Evolutionary conservation across 2,113 vertebrate genomes (phyloP).

Genomic region (Garra rufa): DNA sequence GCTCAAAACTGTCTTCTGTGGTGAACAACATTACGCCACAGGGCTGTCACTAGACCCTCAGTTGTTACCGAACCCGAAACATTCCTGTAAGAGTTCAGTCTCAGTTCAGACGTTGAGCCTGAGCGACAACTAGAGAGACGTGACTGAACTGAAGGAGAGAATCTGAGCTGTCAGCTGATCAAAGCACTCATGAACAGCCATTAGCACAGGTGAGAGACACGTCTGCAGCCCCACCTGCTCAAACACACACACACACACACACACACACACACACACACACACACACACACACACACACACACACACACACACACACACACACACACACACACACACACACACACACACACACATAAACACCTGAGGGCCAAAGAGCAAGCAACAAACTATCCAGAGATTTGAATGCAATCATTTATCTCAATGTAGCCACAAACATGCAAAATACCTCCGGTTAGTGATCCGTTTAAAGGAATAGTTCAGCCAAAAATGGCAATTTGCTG

Average conservation of each 20-base stretch:
- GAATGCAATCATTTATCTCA: background rate
- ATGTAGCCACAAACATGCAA: background rate
- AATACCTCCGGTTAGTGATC: background rate
- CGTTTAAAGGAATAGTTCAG: no score
- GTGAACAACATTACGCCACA: no score
- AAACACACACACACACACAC: background rate
- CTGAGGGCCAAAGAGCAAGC: background rate
- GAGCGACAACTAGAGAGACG: background rate
- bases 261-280: background rate
- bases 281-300: background rate
- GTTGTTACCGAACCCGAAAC: background rate
- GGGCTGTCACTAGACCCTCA: background rate
- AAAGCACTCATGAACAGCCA: background rate
- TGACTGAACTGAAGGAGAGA: background rate
- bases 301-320: background rate
- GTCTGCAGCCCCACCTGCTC: background rate
- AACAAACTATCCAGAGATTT: background rate
- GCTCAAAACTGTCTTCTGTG: no score
- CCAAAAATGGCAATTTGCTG: no score
- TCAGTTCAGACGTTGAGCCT: background rate
- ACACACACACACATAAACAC: no score
- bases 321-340: background rate
- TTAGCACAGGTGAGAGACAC: slow-evolving; percentile 9
- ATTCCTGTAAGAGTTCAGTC: slow-evolving; percentile 17
- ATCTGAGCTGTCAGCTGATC: background rate